Evolutionary conservation across 2,113 vertebrate species (phyloP).

Genomic region (Zosterops borbonicus): DNA sequence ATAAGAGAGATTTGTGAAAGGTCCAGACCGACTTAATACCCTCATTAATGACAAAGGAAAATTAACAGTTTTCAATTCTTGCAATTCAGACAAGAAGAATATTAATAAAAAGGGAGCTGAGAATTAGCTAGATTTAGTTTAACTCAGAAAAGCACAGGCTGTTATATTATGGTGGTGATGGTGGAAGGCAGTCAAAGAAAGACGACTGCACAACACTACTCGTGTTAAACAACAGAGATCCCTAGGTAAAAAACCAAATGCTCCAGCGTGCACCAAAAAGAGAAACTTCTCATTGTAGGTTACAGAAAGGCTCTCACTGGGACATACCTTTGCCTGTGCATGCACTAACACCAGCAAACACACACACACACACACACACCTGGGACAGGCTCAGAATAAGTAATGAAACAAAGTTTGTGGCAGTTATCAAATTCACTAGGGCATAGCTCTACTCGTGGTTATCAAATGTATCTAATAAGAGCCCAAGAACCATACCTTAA

Average conservation of each 20-base stretch:
- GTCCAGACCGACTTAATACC: neutral
- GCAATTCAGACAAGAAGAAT: neutral
- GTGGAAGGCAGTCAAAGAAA: neutral
- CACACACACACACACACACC: neutral
- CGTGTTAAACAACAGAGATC: neutral
- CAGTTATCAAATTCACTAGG: neutral
- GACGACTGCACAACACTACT: neutral
- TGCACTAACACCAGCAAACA: neutral
- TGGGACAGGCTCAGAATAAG: neutral
- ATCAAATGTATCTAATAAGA: neutral
- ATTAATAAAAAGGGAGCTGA: neutral
- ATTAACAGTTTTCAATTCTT: neutral
- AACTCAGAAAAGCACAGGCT: neutral
- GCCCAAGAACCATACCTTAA: neutral
- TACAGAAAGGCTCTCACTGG: constrained; percentile 22
- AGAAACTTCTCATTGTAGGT: neutral
- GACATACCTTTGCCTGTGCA: neutral
- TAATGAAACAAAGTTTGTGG: neutral
- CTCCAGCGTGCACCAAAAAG: neutral
- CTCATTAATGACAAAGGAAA: constrained; percentile 20
- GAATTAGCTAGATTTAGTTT: neutral
- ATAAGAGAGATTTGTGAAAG: neutral
- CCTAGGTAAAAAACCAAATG: neutral
- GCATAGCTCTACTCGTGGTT: neutral
- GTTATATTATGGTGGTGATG: neutral